Evolutionary conservation across 2,888 invertebrate species (phyloP).

Genomic region (Chymomyza procnemis): DNA sequence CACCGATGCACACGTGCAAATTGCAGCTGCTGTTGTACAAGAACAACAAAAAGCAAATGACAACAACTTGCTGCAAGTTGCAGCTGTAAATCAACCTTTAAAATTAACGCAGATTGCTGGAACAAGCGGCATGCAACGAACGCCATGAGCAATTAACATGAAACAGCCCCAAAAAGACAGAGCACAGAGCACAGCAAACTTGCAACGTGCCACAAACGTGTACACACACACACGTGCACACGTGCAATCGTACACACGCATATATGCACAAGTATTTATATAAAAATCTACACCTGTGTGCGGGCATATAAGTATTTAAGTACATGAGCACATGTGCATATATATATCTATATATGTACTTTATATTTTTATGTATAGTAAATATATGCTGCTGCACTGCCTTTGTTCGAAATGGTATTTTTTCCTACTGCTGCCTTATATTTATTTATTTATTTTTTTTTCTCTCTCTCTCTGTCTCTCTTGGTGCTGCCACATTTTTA

Average conservation of each 20-base stretch:
- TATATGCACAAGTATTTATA: not conserved
- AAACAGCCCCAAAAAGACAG: not conserved
- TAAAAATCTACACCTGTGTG: not conserved
- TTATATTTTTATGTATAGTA: constrained; percentile 15
- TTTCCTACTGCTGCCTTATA: no score
- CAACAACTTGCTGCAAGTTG: constrained; percentile 35
- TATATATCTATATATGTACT: constrained; percentile 9
- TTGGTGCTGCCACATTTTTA: not conserved
- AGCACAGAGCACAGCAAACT: not conserved
- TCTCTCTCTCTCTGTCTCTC: not conserved
- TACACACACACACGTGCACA: not conserved
- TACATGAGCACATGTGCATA: not conserved
- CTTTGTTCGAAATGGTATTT: constrained; percentile 44
- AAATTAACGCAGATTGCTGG: constrained; percentile 72
- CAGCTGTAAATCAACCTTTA: constrained; percentile 71
- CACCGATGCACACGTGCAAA: constrained; percentile 5
- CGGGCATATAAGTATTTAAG: constrained; percentile 11
- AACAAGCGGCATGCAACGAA: constrained; percentile 53
- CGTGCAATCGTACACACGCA: not conserved
- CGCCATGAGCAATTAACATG: constrained; percentile 67
- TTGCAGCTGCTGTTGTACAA: constrained; percentile 49
- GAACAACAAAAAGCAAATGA: constrained; percentile 5
- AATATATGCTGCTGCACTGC: constrained; percentile 43
- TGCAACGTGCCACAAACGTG: not conserved
- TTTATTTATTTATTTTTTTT: no score